These are phyloP conservation scores for Cyphomyrus discorhynchus DNA, from an alignment of 2,113 vertebrate genomes.

Conservation along the genomic window DNA sequence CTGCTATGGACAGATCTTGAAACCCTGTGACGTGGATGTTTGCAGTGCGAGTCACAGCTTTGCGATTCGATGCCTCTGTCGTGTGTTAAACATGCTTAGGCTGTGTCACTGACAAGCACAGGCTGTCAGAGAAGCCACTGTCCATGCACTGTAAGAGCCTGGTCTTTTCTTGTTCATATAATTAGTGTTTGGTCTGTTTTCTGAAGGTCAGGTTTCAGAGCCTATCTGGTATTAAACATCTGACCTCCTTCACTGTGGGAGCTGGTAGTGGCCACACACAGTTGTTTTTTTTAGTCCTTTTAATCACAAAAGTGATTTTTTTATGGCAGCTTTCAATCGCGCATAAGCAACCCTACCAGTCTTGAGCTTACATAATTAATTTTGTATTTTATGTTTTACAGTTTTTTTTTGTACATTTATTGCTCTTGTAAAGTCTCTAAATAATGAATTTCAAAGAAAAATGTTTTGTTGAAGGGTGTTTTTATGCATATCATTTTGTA, in stretches of 20 bases:
- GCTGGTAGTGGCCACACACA: neutral
- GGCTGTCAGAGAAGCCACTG: neutral
- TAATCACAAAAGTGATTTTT: neutral
- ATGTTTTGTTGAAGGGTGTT: neutral
- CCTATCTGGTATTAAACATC: neutral
- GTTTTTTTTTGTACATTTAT: neutral
- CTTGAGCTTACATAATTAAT: neutral
- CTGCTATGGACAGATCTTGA: neutral
- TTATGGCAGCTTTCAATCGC: neutral
- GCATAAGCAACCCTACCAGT: neutral
- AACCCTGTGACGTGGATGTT: neutral
- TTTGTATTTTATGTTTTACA: neutral
- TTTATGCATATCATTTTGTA: neutral
- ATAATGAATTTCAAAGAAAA: neutral
- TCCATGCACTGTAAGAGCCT: neutral
- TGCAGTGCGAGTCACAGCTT: neutral
- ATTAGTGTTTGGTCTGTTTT: neutral
- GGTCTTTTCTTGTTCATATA: neutral
- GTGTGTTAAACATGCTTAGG: neutral
- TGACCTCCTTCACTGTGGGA: neutral
- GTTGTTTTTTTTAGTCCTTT: neutral
- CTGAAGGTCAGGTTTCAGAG: neutral
- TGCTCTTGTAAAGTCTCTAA: neutral
- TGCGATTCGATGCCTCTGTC: neutral
- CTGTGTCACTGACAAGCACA: neutral